These are phyloP conservation scores for Nysson spinosus DNA, from an alignment of 2,888 invertebrate genomes.

Conservation along the genomic window DNA sequence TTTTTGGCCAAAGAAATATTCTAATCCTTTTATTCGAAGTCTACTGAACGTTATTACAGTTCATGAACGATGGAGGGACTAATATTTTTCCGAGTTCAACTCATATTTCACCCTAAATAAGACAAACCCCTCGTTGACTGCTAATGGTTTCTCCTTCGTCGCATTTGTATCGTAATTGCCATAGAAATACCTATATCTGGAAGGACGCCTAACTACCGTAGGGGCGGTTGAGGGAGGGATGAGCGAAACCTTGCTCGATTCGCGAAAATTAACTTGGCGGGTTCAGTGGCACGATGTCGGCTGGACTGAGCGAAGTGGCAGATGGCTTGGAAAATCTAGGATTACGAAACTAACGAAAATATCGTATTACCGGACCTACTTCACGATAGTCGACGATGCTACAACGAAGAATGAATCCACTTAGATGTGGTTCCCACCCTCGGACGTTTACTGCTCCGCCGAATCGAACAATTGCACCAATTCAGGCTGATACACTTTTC, in stretches of 20 bases:
- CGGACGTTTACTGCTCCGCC: neutral
- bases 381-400: conserved; percentile 19
- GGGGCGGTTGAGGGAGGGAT: neutral
- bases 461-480: conserved; percentile 48
- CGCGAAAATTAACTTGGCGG: conserved; percentile 46
- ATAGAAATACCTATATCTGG: conserved; percentile 18
- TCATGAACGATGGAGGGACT: neutral
- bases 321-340: conserved; percentile 72
- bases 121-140: neutral
- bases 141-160: neutral
- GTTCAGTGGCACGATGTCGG: conserved; percentile 31
- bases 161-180: conserved; percentile 22
- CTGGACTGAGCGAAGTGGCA: conserved; percentile 50
- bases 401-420: conserved; percentile 52
- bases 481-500: conserved; percentile 46
- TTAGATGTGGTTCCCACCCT: conserved; percentile 30
- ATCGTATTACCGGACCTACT: conserved; percentile 62
- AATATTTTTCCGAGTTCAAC: neutral
- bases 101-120: neutral
- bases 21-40: no score
- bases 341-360: conserved; percentile 72
- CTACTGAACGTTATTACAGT: no score
- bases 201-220: conserved; percentile 6
- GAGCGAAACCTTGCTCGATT: neutral
- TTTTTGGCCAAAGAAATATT: no score